A percentile compares a stretch with the other conserved stretches of the same genome.
Conservation (phyloP, 2,797 vertebrate genomes). For the Philypnodon macrostomus region DNA sequence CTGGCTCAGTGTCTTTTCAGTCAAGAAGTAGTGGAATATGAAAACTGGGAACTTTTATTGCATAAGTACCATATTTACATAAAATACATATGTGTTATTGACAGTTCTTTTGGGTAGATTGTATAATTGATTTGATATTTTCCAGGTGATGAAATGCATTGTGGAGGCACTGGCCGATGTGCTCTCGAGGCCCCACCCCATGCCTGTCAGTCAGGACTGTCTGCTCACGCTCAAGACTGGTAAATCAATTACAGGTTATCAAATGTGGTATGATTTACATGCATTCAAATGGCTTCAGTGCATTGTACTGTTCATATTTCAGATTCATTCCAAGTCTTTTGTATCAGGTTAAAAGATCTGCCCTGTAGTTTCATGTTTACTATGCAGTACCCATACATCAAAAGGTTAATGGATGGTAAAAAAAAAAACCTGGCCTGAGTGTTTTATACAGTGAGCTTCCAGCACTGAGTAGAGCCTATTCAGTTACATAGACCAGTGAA, state of each 20-base stretch:
- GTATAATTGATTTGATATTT: too few relatives aligned
- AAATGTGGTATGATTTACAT: background rate
- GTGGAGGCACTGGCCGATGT: conserved; percentile 90
- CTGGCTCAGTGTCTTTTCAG: conserved; percentile 16
- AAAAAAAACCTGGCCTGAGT: conserved; percentile 27
- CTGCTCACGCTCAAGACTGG: conserved; percentile 85
- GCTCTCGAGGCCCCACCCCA: conserved; percentile 83
- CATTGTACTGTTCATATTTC: too few relatives aligned
- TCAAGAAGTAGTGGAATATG: too few relatives aligned
- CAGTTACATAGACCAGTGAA: conserved; percentile 44
- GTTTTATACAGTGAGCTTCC: too few relatives aligned
- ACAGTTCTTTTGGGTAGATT: too few relatives aligned
- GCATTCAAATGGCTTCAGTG: too few relatives aligned
- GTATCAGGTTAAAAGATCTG: background rate
- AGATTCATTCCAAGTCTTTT: too few relatives aligned
- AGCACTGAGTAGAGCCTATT: conserved; percentile 36
- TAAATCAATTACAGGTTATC: conserved; percentile 55
- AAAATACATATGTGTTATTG: too few relatives aligned
- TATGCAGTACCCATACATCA: conserved; percentile 3
- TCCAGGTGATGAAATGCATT: conserved; percentile 93
- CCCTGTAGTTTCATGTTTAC: conserved; percentile 7
- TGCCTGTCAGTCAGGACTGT: conserved; percentile 86
- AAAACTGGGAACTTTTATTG: too few relatives aligned
- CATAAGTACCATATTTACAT: too few relatives aligned
- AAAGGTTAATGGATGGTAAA: conserved; percentile 50